Percentiles rank a stretch among this genome's conserved stretches.
Evolutionary conservation across 2,888 invertebrate species (phyloP).

Genomic region (Dryobotodes eremita): DNA sequence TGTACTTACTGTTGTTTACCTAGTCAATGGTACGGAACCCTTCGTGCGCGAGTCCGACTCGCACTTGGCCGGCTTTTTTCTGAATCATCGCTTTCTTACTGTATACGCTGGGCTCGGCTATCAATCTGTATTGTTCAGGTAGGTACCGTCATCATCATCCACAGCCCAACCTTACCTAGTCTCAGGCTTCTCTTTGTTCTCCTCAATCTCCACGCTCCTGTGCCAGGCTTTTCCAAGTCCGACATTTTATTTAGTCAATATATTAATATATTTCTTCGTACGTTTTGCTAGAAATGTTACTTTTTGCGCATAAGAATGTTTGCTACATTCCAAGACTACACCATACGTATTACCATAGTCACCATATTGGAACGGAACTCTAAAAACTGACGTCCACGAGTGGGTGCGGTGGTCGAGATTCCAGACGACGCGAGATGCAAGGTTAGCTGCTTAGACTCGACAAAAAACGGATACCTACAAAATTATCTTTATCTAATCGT

Average conservation of each 20-base stretch:
- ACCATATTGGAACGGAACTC: constrained; percentile 21
- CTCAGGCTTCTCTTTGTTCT: background rate
- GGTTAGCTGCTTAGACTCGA: constrained; percentile 57
- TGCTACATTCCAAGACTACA: background rate
- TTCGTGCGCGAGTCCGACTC: too few species aligned
- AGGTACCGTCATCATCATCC: background rate
- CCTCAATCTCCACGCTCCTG: background rate
- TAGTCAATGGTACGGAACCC: too few species aligned
- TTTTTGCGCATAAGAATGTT: constrained; percentile 7
- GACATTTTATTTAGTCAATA: background rate
- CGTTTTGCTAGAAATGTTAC: background rate
- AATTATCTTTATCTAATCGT: constrained; percentile 61
- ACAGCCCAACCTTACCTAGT: background rate
- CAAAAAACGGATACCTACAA: constrained; percentile 61
- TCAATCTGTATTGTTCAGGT: constrained; percentile 1
- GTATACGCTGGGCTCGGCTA: background rate
- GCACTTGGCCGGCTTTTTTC: too few species aligned
- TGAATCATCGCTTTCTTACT: background rate
- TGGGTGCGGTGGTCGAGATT: constrained; percentile 67
- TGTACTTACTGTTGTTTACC: too few species aligned
- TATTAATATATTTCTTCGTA: background rate
- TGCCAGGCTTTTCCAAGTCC: background rate
- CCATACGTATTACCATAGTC: background rate
- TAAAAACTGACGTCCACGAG: constrained; percentile 38
- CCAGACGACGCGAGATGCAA: constrained; percentile 59